Evolutionary conservation across 2,797 vertebrate species (phyloP), one percentile per base, ranked within the genome.

Genomic region (Rhabdomys pumilio): DNA sequence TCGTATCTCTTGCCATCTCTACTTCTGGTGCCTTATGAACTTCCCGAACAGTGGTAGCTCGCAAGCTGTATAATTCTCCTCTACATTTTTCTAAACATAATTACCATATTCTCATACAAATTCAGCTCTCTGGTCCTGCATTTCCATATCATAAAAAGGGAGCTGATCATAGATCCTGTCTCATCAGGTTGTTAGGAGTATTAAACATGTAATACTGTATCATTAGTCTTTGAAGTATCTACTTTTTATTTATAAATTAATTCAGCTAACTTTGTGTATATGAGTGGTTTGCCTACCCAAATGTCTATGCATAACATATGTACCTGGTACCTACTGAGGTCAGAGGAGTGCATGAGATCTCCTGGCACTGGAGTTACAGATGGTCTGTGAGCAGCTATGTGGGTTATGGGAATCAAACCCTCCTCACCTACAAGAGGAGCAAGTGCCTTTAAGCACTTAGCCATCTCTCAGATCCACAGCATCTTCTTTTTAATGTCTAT

Each of bases 121-220:
- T 89, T 79, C 44, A 47, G 11, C 38, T 65, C 4, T 73, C 73
- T 94, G 63, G 65, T 44, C 31, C 69, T 97, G 53, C 79, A 77
- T 91, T 93, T 95, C 84, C 31, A 55, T 11, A 82, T 92, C 13
- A 92, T 34, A 57, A 69, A 88, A 67, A 75, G 63, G 65, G 47
- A n/a, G 6, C 44, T 89, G 2, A 0, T 72, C 24, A n/a, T 55
- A n/a, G 6, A 44, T 9, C 8, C 22, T 82, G 34, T 82, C 34
- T 81, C 59, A 75, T 61, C 34, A 20, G 15, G 67, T 47, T 76
- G 3, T 80, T 83, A 92, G n/a, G 14, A 86, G 4, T 20, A 53
- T 65, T 83, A 67, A 94, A 87, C 67, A 2, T 79, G 22, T 81
- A 72, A 19, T 34, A 1, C 4, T 59, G 0, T 14, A 22, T 92